Base-by-base conservation (phyloP, 2,113 vertebrate genomes). In the Edolisoma coerulescens region DNA sequence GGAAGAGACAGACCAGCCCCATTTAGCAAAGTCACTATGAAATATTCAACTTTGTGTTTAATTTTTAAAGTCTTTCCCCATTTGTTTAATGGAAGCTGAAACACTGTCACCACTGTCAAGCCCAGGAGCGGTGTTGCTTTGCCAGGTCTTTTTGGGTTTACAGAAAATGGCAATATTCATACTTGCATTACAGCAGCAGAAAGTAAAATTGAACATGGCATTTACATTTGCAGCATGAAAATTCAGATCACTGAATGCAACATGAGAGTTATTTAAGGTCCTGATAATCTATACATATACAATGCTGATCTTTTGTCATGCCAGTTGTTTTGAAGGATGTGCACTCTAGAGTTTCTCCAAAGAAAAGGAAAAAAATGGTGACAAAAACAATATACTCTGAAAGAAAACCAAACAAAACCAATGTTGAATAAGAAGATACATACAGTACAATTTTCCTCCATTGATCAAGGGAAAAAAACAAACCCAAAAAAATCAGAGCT, bases 41-140 rank as follows among this genome's bases (percentile, higher is more conserved):
- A 98, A 97, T 96, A 97, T 96, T 97, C 89, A 98, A 83, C 63
- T 82, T 81, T 37, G 53, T 91, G 68, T 96, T 98, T 97, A 97
- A 98, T 96, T 95, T 98, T 97, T 98, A 23, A 98, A 96, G 84
- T 86, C 41, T 82, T 94, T 95, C 93, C 90, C 93, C 91, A 93
- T 96, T 97, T 97, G 94, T 86, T 98, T 97, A 97, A 97, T 97
- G 95, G 92, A 96, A 97, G 93, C 90, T 90, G 96, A 97, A 98
- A 91, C 42, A 37, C 70, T 94, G 96, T 91, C 96, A 85, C 90
- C 88, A 67, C 27, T 65, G 79, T 90, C 90, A 90, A 92, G 93
- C 94, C 97, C 92, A 22, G 47, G 49, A 97, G 95, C 63, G 0
- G 37, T 85, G 35, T 65, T 52, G 13, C 23, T 85, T 67, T 89